These are phyloP conservation scores for Diorhabda elongata DNA, from an alignment of 1,140 invertebrate genomes.

Conservation along the genomic window DNA sequence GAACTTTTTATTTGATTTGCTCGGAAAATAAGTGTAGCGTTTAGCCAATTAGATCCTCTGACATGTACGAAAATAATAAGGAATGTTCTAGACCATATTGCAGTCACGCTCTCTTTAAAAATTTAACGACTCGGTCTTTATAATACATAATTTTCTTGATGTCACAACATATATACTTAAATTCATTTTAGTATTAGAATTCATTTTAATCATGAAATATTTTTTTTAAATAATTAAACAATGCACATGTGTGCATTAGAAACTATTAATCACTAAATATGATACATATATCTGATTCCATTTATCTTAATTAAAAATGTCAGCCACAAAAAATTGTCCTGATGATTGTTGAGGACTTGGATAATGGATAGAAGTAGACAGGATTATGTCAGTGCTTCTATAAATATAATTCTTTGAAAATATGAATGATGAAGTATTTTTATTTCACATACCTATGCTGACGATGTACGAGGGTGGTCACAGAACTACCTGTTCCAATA, in stretches of 20 bases:
- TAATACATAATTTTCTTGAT: background rate
- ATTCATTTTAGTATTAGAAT: too few species aligned
- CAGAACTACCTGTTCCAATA: too few species aligned
- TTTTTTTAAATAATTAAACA: too few species aligned
- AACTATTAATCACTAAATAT: too few species aligned
- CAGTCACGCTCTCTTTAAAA: conserved; percentile 2
- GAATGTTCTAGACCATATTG: background rate
- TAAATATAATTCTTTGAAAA: background rate
- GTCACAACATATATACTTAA: background rate
- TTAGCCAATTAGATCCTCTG: background rate
- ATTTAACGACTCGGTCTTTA: background rate
- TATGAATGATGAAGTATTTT: too few species aligned
- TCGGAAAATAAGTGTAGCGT: background rate
- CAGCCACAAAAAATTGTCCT: background rate
- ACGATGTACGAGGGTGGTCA: too few species aligned
- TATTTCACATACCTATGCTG: too few species aligned
- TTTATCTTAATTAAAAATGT: background rate
- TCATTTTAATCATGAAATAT: too few species aligned
- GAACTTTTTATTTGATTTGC: background rate
- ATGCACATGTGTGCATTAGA: too few species aligned
- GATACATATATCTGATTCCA: background rate
- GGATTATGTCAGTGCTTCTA: background rate
- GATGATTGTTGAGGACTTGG: background rate
- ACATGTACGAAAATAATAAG: background rate
- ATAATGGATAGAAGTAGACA: background rate